Evolutionary conservation across 2,797 vertebrate species (phyloP).

Genomic region (Danionella dracula): DNA sequence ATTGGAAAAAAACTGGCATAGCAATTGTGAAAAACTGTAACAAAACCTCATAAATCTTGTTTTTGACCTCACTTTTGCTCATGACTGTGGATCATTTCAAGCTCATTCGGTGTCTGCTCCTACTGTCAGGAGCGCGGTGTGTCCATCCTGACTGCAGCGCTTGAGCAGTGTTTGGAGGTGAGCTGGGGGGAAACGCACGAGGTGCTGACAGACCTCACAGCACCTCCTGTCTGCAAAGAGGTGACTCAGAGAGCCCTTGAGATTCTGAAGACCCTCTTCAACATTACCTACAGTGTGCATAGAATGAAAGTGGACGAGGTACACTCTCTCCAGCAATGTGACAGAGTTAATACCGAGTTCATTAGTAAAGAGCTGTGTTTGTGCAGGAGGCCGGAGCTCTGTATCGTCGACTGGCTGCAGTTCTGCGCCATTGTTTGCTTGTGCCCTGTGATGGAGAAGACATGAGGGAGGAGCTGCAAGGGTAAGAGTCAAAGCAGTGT

Average conservation of each 20-base stretch:
- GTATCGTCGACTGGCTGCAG: slow-evolving; percentile 72
- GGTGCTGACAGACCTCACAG: slow-evolving; percentile 51
- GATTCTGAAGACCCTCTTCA: slow-evolving; percentile 76
- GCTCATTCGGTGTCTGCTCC: background rate
- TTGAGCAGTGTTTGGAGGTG: slow-evolving; percentile 66
- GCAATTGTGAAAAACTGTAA: no score
- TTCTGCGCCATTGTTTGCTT: slow-evolving; percentile 71
- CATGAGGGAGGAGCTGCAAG: slow-evolving; percentile 69
- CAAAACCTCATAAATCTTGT: no score
- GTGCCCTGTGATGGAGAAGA: slow-evolving; percentile 60
- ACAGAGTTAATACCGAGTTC: background rate
- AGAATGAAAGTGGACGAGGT: slow-evolving; percentile 69
- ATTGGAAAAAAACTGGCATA: no score
- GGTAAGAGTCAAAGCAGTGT: slow-evolving; percentile 59
- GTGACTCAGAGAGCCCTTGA: slow-evolving; percentile 64
- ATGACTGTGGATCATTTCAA: no score
- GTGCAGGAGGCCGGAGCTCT: slow-evolving; percentile 67
- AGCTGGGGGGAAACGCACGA: slow-evolving; percentile 67
- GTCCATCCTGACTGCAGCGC: slow-evolving; percentile 62
- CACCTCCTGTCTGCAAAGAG: slow-evolving; percentile 61
- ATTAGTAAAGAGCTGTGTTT: no score
- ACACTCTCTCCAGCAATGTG: background rate
- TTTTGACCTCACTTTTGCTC: no score
- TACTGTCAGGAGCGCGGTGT: slow-evolving; percentile 61
- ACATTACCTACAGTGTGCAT: slow-evolving; percentile 68